Evolutionary conservation across 2,888 invertebrate genomes (phyloP), one percentile per base, ranked within the genome.

Genomic region (Caenorhabditis becei): DNA sequence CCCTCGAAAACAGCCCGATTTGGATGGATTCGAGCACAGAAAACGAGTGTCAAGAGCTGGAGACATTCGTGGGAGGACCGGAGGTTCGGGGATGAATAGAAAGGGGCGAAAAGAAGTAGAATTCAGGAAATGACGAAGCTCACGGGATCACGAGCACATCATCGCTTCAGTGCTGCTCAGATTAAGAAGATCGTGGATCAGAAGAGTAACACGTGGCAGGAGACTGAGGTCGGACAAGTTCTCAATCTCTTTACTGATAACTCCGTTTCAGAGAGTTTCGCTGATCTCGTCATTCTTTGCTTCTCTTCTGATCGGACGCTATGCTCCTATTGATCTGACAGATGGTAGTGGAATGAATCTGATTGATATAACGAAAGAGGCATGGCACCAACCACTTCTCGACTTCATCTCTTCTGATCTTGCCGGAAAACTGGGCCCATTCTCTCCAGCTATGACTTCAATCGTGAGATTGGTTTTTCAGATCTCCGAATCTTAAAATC

Each of bases 281-380:
- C 93, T 98, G 53, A 94, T 98, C 4, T 97, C 97, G 90, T 97
- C 96, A 87, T 98, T 98, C 92, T 94, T 95, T 0, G 95, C 95
- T 79, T 95, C 96, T 0, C 92, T 98, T 66, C 95, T 98, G 91
- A 92, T 96, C 49, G 97, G 97, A 1, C 93, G 94, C 88, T 94
- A 96, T 83, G 97, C 96, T 0, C 95, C 96, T 0, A 96, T 98
- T 61, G 98, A 98, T 92, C 94, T 94, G 84, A 94, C 96, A 0
- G 98, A 98, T 92, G 97, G 95, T 0, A 97, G 97, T 0, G 98
- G 98, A 18, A 98, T 96, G 96, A 98, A 98, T 92, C 93, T 98
- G 20, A 93, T 98, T 88, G 94, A 97, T 91, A 95, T 98, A 63
- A 24, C 71, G 67, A 77, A 41, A 2, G 63, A 80, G 92, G 93